Evolutionary conservation across 2,113 vertebrate genomes (phyloP), one percentile per base, ranked within the genome.

Genomic region (Datnioides undecimradiatus): DNA sequence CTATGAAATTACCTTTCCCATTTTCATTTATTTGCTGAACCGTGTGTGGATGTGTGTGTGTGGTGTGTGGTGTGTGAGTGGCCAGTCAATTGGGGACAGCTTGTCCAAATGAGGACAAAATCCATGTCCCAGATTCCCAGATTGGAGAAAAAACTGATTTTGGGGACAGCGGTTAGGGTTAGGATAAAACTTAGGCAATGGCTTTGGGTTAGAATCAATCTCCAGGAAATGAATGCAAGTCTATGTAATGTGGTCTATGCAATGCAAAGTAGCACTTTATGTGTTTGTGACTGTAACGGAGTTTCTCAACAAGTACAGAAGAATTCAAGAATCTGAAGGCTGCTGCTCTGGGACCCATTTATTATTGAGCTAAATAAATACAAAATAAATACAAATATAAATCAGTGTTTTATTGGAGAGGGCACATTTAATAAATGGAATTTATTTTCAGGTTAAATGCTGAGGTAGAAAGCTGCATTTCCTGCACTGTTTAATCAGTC

Each of bases 1-100:
- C 45, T 68, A 59, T 64, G 57, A 81, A 88, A 77, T 83, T 75
- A 67, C 64, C 59, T 78, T 88, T 71, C 46, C 54, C 40, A 2
- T 4, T 68, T 73, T 27, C 70, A 78, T 87, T 82, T 69, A 48
- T 69, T 79, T 81, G 25, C 40, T 59, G n/a, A 36, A 45, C 52
- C 84, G 48, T 48, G 58, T 58, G 43, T 74, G 16, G 17, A n/a
- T 69, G 34, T 31, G 23, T 52, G 31, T 60, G 36, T 36, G 46
- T 36, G n/a, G n/a, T n/a, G n/a, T n/a, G n/a, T n/a, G n/a, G n/a
- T n/a, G n/a, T n/a, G n/a, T n/a, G n/a, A n/a, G n/a, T n/a, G n/a
- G n/a, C n/a, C n/a, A n/a, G n/a, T n/a, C n/a, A n/a, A n/a, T n/a
- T n/a, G n/a, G n/a, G n/a, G n/a, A n/a, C n/a, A n/a, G n/a, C n/a